Conservation (phyloP, 2,797 vertebrate genomes). For the Catamblyrhynchus diadema region DNA sequence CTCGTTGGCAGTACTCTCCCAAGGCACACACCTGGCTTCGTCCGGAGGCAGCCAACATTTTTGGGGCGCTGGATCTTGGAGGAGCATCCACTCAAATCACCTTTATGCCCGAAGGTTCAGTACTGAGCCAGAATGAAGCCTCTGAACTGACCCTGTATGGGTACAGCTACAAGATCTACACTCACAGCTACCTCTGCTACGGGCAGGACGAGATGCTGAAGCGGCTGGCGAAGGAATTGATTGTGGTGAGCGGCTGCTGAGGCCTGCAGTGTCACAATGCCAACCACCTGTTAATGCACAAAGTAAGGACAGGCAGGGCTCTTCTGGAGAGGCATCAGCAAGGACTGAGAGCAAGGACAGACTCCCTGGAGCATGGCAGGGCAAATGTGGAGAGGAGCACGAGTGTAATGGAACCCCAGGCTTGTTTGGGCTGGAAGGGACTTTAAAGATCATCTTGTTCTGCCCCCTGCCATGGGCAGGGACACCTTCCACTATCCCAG, state of each 20-base stretch:
- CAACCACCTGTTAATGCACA: not conserved
- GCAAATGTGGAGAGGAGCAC: not conserved
- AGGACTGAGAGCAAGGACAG: not conserved
- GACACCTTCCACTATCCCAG: not conserved
- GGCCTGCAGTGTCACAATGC: not conserved
- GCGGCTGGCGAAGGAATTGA: not conserved
- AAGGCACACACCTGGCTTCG: not conserved
- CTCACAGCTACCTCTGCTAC: constrained; percentile 88
- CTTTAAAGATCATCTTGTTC: not conserved
- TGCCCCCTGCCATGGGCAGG: not conserved
- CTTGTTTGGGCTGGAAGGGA: not conserved
- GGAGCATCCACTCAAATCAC: constrained; percentile 88
- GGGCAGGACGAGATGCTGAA: constrained; percentile 80
- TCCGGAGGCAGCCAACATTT: not conserved
- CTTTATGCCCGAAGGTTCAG: constrained; percentile 69
- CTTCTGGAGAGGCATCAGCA: not conserved
- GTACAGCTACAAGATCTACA: constrained; percentile 82
- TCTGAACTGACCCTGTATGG: constrained; percentile 81
- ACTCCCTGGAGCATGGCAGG: not conserved
- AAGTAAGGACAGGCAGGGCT: not conserved
- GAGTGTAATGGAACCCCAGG: not conserved
- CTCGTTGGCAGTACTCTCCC: constrained; percentile 40
- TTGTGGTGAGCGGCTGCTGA: constrained; percentile 8
- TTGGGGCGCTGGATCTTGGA: constrained; percentile 85
- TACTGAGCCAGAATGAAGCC: constrained; percentile 17